These are phyloP conservation scores for Rousettus leschenaultii DNA, from an alignment of 2,113 vertebrate species.

Conservation along the genomic window DNA sequence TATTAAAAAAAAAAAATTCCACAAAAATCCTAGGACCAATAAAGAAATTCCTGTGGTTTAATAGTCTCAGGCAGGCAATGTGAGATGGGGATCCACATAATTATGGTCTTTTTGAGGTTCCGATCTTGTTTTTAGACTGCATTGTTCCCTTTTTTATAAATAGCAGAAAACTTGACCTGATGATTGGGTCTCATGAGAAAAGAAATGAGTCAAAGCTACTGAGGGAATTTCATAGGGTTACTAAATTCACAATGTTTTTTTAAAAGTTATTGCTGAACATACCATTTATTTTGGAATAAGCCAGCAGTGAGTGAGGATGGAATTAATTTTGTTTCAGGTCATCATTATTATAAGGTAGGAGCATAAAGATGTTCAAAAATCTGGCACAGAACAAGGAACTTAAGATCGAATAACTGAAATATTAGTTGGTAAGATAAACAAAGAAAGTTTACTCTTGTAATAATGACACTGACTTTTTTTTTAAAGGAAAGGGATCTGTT, in stretches of 20 bases:
- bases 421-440: slow-evolving; percentile 22
- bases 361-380: neutral
- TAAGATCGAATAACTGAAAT: neutral
- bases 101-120: neutral
- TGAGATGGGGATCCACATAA: neutral
- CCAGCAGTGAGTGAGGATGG: neutral
- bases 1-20: neutral
- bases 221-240: neutral
- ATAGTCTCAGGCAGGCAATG: neutral
- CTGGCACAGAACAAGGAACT: neutral
- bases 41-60: neutral
- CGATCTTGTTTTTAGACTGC: neutral
- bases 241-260: slow-evolving; percentile 11
- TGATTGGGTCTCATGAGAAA: neutral
- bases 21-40: neutral
- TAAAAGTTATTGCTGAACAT: slow-evolving; percentile 35
- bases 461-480: slow-evolving; percentile 31
- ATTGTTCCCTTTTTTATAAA: neutral
- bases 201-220: neutral
- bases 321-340: slow-evolving; percentile 16
- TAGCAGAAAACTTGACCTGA: neutral
- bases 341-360: neutral
- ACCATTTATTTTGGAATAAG: neutral
- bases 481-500: slow-evolving; percentile 22
- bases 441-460: slow-evolving; percentile 40